A percentile compares a stretch with the other conserved stretches of the same genome.
These are phyloP conservation scores for Orthosia incerta DNA, from an alignment of 2,888 invertebrate species.

Conservation along the genomic window DNA sequence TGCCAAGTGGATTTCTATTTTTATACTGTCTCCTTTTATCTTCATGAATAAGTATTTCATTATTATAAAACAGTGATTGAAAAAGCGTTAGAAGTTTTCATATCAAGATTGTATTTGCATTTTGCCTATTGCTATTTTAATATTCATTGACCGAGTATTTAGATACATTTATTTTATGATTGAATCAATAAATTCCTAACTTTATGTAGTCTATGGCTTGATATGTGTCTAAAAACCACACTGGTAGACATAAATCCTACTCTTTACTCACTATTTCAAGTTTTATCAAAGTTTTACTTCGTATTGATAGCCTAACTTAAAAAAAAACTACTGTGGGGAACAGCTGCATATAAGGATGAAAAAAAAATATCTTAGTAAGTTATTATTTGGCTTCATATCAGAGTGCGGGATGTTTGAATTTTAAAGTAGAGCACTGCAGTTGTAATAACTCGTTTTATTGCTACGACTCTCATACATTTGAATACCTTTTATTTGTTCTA, in stretches of 20 bases:
- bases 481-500: background rate
- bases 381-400: slow-evolving; percentile 26
- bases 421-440: slow-evolving; percentile 3
- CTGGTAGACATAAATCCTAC: too few relatives aligned
- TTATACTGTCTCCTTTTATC: background rate
- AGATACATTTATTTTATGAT: too few relatives aligned
- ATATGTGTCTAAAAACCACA: background rate
- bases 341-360: too few relatives aligned
- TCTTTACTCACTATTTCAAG: too few relatives aligned
- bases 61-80: too few relatives aligned
- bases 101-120: background rate
- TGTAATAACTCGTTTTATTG: slow-evolving; percentile 6
- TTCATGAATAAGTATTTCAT: too few relatives aligned
- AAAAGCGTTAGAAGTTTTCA: too few relatives aligned
- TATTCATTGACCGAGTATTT: too few relatives aligned
- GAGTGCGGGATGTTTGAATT: slow-evolving; percentile 22
- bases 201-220: background rate
- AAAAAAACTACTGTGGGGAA: background rate
- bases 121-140: too few relatives aligned
- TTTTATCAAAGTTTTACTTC: too few relatives aligned
- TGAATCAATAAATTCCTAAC: background rate
- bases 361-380: too few relatives aligned
- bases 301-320: too few relatives aligned
- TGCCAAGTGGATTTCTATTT: background rate
- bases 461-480: slow-evolving; percentile 9